Conservation (phyloP, 2,888 invertebrate genomes). For the Petrophora chlorosata region DNA sequence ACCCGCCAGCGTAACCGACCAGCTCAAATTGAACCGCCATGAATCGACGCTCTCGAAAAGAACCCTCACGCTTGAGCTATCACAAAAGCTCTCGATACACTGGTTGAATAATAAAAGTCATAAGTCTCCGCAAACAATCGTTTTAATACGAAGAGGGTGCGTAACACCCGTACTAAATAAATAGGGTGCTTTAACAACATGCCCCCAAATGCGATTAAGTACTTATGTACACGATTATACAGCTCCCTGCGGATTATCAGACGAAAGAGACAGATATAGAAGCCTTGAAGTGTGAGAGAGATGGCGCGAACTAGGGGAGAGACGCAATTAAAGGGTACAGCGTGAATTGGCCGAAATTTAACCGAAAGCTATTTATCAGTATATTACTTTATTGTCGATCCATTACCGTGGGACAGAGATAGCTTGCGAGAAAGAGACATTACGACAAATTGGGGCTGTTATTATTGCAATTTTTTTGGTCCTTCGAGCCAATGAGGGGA, state of each 20-base stretch:
- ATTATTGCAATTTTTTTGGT: conserved; percentile 56
- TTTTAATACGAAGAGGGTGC: conserved; percentile 67
- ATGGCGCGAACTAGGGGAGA: conserved; percentile 60
- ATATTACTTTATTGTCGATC: conserved; percentile 82
- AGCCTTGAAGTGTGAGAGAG: conserved; percentile 43
- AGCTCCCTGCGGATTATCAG: conserved; percentile 61
- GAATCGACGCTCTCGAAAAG: conserved; percentile 31
- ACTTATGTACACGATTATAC: conserved; percentile 80
- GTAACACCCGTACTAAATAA: conserved; percentile 71
- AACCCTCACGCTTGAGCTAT: background rate
- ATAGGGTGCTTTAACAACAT: conserved; percentile 68
- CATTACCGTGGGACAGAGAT: conserved; percentile 62
- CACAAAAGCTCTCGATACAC: conserved; percentile 45
- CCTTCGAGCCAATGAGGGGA: conserved; percentile 28
- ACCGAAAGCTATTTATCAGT: conserved; percentile 79
- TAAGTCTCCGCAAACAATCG: conserved; percentile 75
- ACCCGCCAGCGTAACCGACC: too few relatives aligned
- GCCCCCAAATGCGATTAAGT: conserved; percentile 80
- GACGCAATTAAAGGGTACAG: conserved; percentile 76
- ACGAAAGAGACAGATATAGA: conserved; percentile 47
- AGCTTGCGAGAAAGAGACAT: conserved; percentile 36
- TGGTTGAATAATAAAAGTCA: conserved; percentile 64
- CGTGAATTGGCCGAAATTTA: conserved; percentile 81
- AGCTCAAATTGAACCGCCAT: conserved; percentile 50
- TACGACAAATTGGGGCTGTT: conserved; percentile 66